Base-by-base conservation (phyloP, 2,888 invertebrate species). In the Ophion costatus region DNA sequence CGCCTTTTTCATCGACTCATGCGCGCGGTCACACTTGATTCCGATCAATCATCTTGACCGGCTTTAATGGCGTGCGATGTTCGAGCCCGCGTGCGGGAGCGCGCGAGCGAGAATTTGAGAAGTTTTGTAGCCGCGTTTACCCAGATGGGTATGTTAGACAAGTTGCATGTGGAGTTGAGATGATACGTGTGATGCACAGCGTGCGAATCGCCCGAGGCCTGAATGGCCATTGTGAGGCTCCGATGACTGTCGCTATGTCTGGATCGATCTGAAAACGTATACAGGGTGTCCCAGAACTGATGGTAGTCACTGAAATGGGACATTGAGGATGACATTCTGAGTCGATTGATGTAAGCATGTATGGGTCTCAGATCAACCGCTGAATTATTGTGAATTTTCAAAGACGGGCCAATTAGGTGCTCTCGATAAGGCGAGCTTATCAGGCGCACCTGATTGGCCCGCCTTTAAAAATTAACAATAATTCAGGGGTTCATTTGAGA, bases 151-250 rank as follows among this genome's bases (percentile, higher is more conserved):
- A 59, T 80, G 73, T 33, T 45, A 57, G 59, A 76, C 64, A 71
- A 76, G 56, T 78, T 80, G 79, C 57, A 70, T 67, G 61, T 38
- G 69, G 66, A 78, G 66, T 67, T 33, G 75, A 45, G 57, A 45
- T 22, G 51, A 86, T 67, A 86, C 85, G 91, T 91, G 92, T 92
- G 91, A 91, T 91, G 91, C 14, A 92, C 91, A 87, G 87, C 71
- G 85, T 70, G 78, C 82, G 87, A 76, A 66, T 88, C 85, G 86
- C 87, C 66, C 67, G 73, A 64, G 80, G 82, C 71, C 86, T 88
- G 82, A 84, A 82, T 80, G 83, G 71, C 66, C 64, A 84, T 83
- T 86, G 78, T 14, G 45, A 45, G 45, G 14, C 45, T 14, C 45
- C 4, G 11, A 45, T 0, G 14, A 9, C 45, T 14, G 14, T 24